A percentile compares a stretch with the other conserved stretches of the same genome.
These are phyloP conservation scores for Montipora foliosa DNA, from an alignment of 64 coral and sea anemone genomes.

Conservation along the genomic window DNA sequence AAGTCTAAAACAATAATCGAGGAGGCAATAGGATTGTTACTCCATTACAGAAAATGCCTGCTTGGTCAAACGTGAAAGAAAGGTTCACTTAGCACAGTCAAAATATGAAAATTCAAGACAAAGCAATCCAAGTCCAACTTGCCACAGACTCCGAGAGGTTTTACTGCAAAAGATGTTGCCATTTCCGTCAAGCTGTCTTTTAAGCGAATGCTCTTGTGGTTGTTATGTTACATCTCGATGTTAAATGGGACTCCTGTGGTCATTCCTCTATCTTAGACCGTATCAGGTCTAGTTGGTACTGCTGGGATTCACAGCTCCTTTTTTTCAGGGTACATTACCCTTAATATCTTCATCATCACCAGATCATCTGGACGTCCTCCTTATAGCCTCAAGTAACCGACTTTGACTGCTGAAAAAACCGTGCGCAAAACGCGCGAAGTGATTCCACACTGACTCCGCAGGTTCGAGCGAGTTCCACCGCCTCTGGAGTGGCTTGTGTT, in stretches of 20 bases:
- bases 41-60: neutral
- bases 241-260: slow-evolving; percentile 12
- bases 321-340: slow-evolving; percentile 38
- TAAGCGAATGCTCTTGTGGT: neutral
- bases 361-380: slow-evolving; percentile 16
- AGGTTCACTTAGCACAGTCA: neutral
- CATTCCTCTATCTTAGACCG: slow-evolving; percentile 39
- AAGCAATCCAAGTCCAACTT: neutral
- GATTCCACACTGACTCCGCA: slow-evolving; percentile 88
- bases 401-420: slow-evolving; percentile 63
- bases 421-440: slow-evolving; percentile 84
- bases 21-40: neutral
- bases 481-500: slow-evolving; percentile 88
- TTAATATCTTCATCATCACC: slow-evolving; percentile 58
- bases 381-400: slow-evolving; percentile 54
- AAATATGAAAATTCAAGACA: neutral
- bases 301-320: slow-evolving; percentile 4
- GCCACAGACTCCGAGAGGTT: neutral
- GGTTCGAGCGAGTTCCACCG: slow-evolving; percentile 80
- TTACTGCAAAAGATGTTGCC: neutral
- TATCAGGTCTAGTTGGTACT: slow-evolving; percentile 18
- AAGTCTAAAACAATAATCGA: neutral
- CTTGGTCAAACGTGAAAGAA: neutral
- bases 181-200: neutral
- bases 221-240: slow-evolving; percentile 18